These are phyloP conservation scores for Drosophila jambulina DNA, from an alignment of 1,140 invertebrate genomes.

Conservation along the genomic window DNA sequence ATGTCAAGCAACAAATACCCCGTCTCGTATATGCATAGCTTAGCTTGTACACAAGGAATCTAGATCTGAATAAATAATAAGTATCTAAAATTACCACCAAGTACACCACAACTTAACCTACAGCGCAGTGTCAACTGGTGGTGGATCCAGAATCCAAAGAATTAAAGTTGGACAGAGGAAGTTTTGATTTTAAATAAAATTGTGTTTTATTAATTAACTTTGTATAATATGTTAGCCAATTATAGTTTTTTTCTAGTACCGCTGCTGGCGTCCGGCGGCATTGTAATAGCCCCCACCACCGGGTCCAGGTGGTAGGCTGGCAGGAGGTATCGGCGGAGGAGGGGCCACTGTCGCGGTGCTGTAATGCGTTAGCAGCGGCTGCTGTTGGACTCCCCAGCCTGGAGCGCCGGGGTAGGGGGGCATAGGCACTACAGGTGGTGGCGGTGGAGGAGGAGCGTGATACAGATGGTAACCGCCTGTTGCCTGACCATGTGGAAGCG, in stretches of 20 bases:
- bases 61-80: constrained; percentile 55
- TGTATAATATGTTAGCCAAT: constrained; percentile 29
- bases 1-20: constrained; percentile 35
- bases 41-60: constrained; percentile 63
- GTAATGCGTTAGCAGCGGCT: constrained; percentile 63
- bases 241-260: constrained; percentile 41
- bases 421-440: constrained; percentile 64
- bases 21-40: constrained; percentile 66
- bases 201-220: constrained; percentile 72
- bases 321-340: constrained; percentile 64
- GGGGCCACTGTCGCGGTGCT: constrained; percentile 37
- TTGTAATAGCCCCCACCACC: constrained; percentile 60
- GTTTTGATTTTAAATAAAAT: constrained; percentile 71
- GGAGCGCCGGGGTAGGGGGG: constrained; percentile 49
- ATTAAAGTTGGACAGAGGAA: not conserved
- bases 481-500: constrained; percentile 7
- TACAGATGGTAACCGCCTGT: constrained; percentile 61
- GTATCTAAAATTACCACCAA: constrained; percentile 45
- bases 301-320: constrained; percentile 29
- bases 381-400: constrained; percentile 55
- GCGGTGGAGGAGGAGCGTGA: constrained; percentile 75
- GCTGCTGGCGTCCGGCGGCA: constrained; percentile 51
- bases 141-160: constrained; percentile 15
- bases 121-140: not conserved
- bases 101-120: not conserved